These are phyloP conservation scores for Drosophila kohkoa DNA, from an alignment of 1,140 invertebrate species.

Conservation along the genomic window DNA sequence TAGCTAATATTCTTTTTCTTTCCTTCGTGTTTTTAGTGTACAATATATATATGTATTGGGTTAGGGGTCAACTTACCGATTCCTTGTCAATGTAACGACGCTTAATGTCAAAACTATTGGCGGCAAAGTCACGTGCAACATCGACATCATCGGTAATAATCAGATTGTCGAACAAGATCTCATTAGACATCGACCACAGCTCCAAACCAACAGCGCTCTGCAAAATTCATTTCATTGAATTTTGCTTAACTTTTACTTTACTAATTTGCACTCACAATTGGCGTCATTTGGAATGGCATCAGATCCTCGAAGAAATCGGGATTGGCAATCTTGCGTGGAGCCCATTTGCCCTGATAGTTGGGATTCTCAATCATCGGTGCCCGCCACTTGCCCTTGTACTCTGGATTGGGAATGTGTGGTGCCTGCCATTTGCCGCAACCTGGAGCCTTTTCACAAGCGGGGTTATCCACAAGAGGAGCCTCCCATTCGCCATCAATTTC, in stretches of 20 bases:
- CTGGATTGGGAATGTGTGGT: slow-evolving; percentile 95
- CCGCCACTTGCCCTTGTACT: slow-evolving; percentile 97
- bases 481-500: slow-evolving; percentile 99
- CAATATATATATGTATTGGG: background rate
- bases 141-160: slow-evolving; percentile 94
- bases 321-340: slow-evolving; percentile 94
- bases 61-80: slow-evolving; percentile 87
- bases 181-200: slow-evolving; percentile 98
- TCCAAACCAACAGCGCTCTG: slow-evolving; percentile 97
- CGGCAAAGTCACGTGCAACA: slow-evolving; percentile 93
- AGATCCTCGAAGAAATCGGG: slow-evolving; percentile 97
- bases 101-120: slow-evolving; percentile 94
- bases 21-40: slow-evolving; percentile 3
- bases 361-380: slow-evolving; percentile 96
- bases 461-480: slow-evolving; percentile 96
- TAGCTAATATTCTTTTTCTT: slow-evolving; percentile 23
- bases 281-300: slow-evolving; percentile 94
- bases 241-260: background rate
- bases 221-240: background rate
- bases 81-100: slow-evolving; percentile 91
- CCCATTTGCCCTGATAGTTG: slow-evolving; percentile 97
- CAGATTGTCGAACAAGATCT: slow-evolving; percentile 98
- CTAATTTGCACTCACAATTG: slow-evolving; percentile 93
- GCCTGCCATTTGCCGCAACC: slow-evolving; percentile 97
- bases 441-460: slow-evolving; percentile 91